phyloP scores from a whole-genome alignment of 2,888 invertebrate genomes.

The Dynastes tityus region DNA sequence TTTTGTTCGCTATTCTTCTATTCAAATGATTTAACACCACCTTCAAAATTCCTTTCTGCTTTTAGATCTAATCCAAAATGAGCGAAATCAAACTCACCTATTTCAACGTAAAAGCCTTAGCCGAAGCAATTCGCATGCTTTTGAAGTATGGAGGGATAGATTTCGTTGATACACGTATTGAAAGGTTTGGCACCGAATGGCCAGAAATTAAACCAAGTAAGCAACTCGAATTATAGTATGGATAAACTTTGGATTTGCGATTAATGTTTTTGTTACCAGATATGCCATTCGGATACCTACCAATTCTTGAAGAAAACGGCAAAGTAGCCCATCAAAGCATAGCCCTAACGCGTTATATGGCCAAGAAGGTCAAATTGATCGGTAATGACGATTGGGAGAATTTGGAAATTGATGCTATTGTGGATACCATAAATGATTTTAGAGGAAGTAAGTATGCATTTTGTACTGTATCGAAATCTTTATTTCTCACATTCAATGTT shows the following conservation, averaged over 20 bases:
- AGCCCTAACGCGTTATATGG: conserved; percentile 77
- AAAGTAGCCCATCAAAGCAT: conserved; percentile 75
- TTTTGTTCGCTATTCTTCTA: too few species aligned
- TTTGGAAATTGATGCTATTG: conserved; percentile 75
- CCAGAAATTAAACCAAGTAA: conserved; percentile 39
- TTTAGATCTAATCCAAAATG: neutral
- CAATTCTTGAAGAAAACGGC: conserved; percentile 77
- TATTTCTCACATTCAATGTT: too few species aligned
- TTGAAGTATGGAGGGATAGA: neutral
- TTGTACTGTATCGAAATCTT: conserved; percentile 48
- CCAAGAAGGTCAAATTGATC: conserved; percentile 73
- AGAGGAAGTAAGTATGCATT: conserved; percentile 61
- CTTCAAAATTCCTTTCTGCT: neutral
- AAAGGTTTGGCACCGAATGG: conserved; percentile 10
- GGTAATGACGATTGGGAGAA: conserved; percentile 75
- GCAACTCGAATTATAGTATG: neutral
- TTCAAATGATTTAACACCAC: too few species aligned
- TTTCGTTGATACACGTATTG: neutral
- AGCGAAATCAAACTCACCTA: neutral
- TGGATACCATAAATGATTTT: conserved; percentile 76
- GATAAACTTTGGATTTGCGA: conserved; percentile 63
- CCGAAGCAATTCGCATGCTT: neutral
- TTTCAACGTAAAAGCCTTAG: neutral
- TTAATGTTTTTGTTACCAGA: neutral
- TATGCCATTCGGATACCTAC: conserved; percentile 78